These are phyloP conservation scores for Lagodon rhomboides DNA, from an alignment of 2,797 vertebrate species.

Conservation along the genomic window DNA sequence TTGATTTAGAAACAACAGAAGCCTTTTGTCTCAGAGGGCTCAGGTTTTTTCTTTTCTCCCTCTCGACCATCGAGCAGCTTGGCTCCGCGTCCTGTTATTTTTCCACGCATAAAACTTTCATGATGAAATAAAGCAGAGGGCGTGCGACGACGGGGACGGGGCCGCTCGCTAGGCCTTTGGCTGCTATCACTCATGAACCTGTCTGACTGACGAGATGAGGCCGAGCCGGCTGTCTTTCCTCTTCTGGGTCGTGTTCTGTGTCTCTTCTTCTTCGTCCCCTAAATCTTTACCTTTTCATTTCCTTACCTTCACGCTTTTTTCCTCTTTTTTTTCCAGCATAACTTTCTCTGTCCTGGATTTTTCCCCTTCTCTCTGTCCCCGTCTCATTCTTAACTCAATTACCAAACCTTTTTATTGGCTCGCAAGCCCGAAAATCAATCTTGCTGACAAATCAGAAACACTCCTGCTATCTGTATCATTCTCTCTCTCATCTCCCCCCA, in stretches of 20 bases:
- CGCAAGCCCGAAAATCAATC: constrained; percentile 44
- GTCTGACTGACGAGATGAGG: constrained; percentile 56
- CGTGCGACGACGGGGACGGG: constrained; percentile 38
- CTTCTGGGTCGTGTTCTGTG: background rate
- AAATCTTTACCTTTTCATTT: background rate
- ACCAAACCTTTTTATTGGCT: constrained; percentile 49
- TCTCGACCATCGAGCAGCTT: constrained; percentile 64
- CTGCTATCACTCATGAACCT: constrained; percentile 69
- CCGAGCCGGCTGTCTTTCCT: background rate
- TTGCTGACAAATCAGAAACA: constrained; percentile 48
- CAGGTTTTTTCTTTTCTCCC: constrained; percentile 31
- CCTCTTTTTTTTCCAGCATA: background rate
- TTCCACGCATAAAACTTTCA: constrained; percentile 81
- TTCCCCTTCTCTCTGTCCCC: background rate
- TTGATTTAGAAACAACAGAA: constrained; percentile 85
- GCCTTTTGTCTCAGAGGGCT: constrained; percentile 81
- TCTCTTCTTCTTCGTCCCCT: background rate
- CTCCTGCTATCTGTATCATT: constrained; percentile 60
- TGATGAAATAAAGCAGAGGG: constrained; percentile 79
- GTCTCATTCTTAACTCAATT: constrained; percentile 49
- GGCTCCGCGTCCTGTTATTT: constrained; percentile 77
- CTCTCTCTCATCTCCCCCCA: constrained; percentile 15
- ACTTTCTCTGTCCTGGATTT: background rate
- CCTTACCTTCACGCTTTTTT: background rate
- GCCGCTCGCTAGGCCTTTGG: constrained; percentile 45